Conservation (phyloP, 2,888 invertebrate genomes). For the Ceramica pisi region DNA sequence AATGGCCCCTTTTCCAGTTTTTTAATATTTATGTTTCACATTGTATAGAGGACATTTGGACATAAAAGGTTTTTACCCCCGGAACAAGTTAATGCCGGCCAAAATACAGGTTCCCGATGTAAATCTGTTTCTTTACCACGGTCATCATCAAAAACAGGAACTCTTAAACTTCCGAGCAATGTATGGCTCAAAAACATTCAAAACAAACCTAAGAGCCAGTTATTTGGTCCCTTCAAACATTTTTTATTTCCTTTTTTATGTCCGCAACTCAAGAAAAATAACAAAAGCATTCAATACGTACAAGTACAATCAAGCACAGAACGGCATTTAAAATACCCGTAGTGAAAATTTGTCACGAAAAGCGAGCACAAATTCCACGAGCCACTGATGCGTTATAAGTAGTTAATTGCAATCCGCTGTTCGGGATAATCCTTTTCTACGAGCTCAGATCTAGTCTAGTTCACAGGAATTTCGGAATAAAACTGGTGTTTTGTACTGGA, state of each 20-base stretch:
- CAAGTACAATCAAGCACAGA: neutral
- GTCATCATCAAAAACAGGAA: constrained; percentile 12
- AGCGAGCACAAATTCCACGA: constrained; percentile 17
- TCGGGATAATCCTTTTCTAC: constrained; percentile 24
- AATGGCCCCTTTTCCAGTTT: no score
- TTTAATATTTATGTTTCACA: neutral
- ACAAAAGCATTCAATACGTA: neutral
- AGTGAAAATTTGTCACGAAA: constrained; percentile 17
- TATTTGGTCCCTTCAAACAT: neutral
- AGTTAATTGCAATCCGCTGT: constrained; percentile 53
- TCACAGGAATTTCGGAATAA: constrained; percentile 9
- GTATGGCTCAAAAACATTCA: neutral
- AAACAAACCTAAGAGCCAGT: constrained; percentile 4
- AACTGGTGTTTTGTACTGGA: constrained; percentile 8
- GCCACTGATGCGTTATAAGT: constrained; percentile 29
- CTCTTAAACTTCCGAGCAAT: neutral
- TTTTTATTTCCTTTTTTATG: neutral
- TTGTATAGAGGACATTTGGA: constrained; percentile 26
- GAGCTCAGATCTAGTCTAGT: constrained; percentile 5
- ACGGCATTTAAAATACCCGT: constrained; percentile 13
- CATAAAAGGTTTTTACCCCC: constrained; percentile 15
- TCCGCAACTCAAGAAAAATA: neutral
- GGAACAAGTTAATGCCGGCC: neutral
- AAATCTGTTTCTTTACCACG: neutral
- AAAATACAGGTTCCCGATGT: constrained; percentile 9